Evolutionary conservation across 1,140 invertebrate species (phyloP), one percentile per base, ranked within the genome.

Genomic region (Eumaeus atala): DNA sequence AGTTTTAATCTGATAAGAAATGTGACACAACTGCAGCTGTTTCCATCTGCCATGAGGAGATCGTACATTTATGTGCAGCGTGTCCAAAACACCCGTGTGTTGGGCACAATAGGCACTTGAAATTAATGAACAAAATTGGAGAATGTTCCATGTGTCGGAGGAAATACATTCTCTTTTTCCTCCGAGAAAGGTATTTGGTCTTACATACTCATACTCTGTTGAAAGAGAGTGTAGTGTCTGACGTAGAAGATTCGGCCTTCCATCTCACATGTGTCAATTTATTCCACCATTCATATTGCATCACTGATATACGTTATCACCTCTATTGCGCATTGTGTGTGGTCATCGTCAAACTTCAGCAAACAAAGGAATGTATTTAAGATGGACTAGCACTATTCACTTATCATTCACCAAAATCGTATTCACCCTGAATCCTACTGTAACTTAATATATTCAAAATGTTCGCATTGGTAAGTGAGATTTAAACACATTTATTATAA

Each of bases 281-380:
- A 49, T 48, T 48, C 48, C 50, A 38, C 48, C 50, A 38, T 51
- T 49, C 18, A 49, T 17, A 56, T 75, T 74, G 71, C 74, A 67
- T 70, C 66, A 80, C 61, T 67, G 62, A 77, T 73, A 51, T 56
- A 54, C 64, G 66, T 80, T 82, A 82, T 82, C 79, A 80, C 77
- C 65, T 80, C 17, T 36, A 56, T 60, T 61, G 60, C 56, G 59
- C 48, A 62, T 62, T 61, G 56, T 59, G 65, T 72, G 59, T 70
- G 54, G 60, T 35, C 67, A 72, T 55, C 68, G 72, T 65, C 56
- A 74, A 72, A 76, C 66, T 64, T 77, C 51, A 65, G 66, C 71
- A 77, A 78, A 79, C 68, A 77, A 62, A 44, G 59, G 11, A 51
- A 49, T 61, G 71, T 84, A 84, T 84, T 82, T 84, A 84, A 84